Base-by-base conservation (phyloP, 2,888 invertebrate genomes). In the Xestia xanthographa region DNA sequence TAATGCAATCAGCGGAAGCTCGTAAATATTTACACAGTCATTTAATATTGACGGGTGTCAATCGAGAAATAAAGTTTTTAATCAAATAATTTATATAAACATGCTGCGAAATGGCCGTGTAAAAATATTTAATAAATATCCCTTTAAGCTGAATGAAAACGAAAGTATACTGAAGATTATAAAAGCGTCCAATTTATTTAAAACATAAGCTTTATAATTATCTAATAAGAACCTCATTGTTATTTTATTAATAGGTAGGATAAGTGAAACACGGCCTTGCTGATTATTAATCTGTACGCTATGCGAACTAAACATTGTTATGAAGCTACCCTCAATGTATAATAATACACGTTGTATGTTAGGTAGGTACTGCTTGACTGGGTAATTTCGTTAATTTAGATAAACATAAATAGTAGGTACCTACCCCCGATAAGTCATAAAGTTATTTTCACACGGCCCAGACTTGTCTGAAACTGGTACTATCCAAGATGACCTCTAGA, bases 401-500 rank as follows among this genome's bases (percentile, higher is more conserved):
- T 48, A 65, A 77, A 62, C 45, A 20, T 63, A 63, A 63, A 38
- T 20, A 45, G n/a, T 11, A 41, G 41, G 41, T 26, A n/a, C 5
- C 2, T 43, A 48, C 20, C 50, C 50, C 66, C 38, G 45, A 66
- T 70, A 84, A 82, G n/a, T 70, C n/a, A 34, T 34, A 45, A 45
- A 67, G 14, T 53, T 53, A 66, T 66, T 72, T 83, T 83, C 75
- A 77, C 77, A 86, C 77, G 84, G 34, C 79, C 56, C 66, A 77
- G 78, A 83, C 83, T 72, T 50, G 62, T 76, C 67, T 67, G 20
- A 71, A 72, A 75, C 77, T 81, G 43, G 74, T 73, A 67, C 26
- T 62, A 56, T 69, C 66, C 65, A 60, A 67, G 38, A 48, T 66
- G 82, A 83, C 85, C 83, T 85, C 77, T 82, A 86, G 72, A 86